These are phyloP conservation scores for Callithrix jacchus DNA, from an alignment of 2,113 vertebrate genomes.

Conservation along the genomic window DNA sequence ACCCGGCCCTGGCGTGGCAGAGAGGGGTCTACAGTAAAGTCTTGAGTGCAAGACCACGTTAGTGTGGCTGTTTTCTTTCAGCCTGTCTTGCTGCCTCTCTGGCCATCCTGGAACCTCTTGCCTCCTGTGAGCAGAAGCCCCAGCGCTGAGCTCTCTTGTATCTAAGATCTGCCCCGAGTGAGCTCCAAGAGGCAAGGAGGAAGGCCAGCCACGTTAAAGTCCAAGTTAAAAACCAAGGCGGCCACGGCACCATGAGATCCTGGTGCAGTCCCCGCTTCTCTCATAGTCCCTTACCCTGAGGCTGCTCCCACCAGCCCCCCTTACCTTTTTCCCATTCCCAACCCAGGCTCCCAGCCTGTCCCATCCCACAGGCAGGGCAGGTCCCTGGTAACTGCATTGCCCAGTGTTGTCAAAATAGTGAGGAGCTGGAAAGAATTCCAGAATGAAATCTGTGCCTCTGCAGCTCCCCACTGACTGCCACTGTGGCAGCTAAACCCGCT, in stretches of 20 bases:
- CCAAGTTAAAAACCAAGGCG: background rate
- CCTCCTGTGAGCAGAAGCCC: conserved; percentile 31
- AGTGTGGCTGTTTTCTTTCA: background rate
- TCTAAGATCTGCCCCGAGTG: background rate
- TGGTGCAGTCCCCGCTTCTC: conserved; percentile 14
- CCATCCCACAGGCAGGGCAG: conserved; percentile 60
- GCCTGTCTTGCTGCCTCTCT: background rate
- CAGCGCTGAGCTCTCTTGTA: background rate
- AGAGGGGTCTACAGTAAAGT: background rate
- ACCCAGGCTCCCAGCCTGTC: conserved; percentile 45
- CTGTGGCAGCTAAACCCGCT: conserved; percentile 79
- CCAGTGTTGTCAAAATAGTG: conserved; percentile 76
- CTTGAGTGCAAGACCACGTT: background rate
- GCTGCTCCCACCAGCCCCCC: conserved; percentile 53
- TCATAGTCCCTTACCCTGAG: conserved; percentile 57
- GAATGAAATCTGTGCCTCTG: conserved; percentile 81
- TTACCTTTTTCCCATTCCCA: background rate
- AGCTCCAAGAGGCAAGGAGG: conserved; percentile 13
- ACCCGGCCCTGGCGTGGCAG: background rate
- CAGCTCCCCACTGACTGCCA: conserved; percentile 71
- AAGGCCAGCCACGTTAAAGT: background rate
- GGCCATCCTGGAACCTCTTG: background rate
- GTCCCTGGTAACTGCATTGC: conserved; percentile 77
- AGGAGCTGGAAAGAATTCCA: conserved; percentile 80
- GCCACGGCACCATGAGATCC: conserved; percentile 6